Conservation (phyloP, 2,888 invertebrate genomes). For the Xestia ashworthii region DNA sequence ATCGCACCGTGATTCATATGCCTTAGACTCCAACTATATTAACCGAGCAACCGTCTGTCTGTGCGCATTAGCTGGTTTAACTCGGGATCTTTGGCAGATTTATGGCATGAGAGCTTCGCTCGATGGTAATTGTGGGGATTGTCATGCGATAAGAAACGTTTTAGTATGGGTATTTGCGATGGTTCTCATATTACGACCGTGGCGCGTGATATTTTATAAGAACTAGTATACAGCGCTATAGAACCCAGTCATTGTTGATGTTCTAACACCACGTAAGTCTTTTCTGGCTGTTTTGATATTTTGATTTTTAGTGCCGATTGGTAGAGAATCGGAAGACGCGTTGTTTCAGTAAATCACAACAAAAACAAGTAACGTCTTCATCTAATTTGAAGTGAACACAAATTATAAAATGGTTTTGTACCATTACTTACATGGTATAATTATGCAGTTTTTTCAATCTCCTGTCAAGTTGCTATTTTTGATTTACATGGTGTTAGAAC, state of each 20-base stretch:
- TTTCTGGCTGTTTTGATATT: too few species aligned
- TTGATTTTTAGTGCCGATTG: too few species aligned
- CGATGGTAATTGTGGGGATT: constrained; percentile 58
- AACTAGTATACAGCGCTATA: neutral
- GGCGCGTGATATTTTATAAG: neutral
- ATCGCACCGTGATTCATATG: constrained; percentile 86
- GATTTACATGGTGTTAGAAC: too few species aligned
- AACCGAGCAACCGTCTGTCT: constrained; percentile 70
- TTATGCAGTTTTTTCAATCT: too few species aligned
- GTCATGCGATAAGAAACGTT: constrained; percentile 34
- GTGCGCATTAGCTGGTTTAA: constrained; percentile 74
- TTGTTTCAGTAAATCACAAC: too few species aligned
- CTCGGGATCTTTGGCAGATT: constrained; percentile 71
- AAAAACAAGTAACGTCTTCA: too few species aligned
- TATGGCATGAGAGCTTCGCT: constrained; percentile 63
- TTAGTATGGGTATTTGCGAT: constrained; percentile 27
- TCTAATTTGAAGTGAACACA: too few species aligned
- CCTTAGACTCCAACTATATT: constrained; percentile 70
- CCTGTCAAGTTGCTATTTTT: too few species aligned
- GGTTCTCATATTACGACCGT: constrained; percentile 9
- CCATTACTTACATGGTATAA: too few species aligned
- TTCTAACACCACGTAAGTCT: too few species aligned
- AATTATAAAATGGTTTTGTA: too few species aligned
- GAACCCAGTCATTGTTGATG: neutral
- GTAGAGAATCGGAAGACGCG: too few species aligned